These are phyloP conservation scores for Pomatostomus ruficeps DNA, from an alignment of 2,113 vertebrate species.

Conservation along the genomic window DNA sequence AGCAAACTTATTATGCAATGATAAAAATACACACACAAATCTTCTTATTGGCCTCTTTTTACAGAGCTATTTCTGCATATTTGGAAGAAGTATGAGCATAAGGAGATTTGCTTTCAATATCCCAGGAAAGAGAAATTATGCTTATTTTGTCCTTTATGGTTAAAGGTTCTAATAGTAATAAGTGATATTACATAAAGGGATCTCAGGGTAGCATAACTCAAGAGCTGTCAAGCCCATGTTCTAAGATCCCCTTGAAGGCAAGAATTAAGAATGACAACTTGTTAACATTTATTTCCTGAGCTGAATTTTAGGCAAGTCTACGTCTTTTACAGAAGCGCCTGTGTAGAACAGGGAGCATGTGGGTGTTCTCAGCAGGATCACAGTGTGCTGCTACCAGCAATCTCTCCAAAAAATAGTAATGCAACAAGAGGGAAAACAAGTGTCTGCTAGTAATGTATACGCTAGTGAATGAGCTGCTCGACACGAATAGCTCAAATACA, in stretches of 20 bases:
- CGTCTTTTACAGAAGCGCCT: not conserved
- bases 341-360: not conserved
- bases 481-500: not conserved
- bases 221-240: not conserved
- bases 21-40: not conserved
- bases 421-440: not conserved
- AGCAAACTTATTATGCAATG: not conserved
- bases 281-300: not conserved
- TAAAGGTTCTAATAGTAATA: not conserved
- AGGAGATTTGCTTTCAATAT: not conserved
- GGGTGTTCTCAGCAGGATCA: constrained; percentile 1
- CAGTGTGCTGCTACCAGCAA: not conserved
- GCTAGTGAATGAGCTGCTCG: not conserved
- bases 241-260: not conserved
- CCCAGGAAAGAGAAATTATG: not conserved
- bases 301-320: not conserved
- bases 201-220: not conserved
- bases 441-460: not conserved
- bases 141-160: constrained; percentile 12
- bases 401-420: not conserved
- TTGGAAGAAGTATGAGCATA: not conserved
- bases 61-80: not conserved
- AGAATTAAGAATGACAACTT: not conserved
- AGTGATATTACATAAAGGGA: not conserved
- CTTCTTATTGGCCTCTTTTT: not conserved